Evolutionary conservation across 2,113 vertebrate genomes (phyloP).

Genomic region (Saguinus imperator): DNA sequence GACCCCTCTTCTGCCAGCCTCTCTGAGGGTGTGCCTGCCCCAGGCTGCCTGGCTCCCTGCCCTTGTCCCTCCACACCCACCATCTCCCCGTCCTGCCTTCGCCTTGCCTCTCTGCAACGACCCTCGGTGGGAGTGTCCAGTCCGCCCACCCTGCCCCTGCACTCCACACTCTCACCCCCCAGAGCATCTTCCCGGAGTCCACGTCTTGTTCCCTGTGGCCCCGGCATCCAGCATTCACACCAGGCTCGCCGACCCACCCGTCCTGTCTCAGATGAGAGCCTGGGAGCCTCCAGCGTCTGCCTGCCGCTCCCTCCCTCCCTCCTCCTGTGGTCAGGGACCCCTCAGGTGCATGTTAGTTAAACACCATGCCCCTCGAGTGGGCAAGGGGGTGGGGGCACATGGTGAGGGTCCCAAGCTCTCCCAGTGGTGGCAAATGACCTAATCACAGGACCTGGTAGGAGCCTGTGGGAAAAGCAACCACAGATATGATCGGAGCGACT

Average conservation of each 20-base stretch:
- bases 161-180: not conserved
- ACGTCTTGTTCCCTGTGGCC: not conserved
- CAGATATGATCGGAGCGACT: rapidly evolving
- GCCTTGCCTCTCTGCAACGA: rapidly evolving
- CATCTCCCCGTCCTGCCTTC: rapidly evolving
- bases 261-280: not conserved
- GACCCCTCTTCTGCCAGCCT: not conserved
- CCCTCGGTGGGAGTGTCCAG: not conserved
- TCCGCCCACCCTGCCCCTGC: rapidly evolving
- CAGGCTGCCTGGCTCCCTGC: not conserved
- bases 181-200: rapidly evolving
- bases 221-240: not conserved
- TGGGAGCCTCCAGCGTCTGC: not conserved
- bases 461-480: no score
- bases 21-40: rapidly evolving
- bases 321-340: not conserved
- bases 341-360: not conserved
- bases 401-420: not conserved
- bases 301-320: not conserved
- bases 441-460: no score
- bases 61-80: no score
- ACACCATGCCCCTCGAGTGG: no score
- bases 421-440: not conserved
- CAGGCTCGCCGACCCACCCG: not conserved
- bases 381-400: not conserved